Conservation (phyloP, 2,797 vertebrate species). For the Microctenopoma steveboyesi region DNA sequence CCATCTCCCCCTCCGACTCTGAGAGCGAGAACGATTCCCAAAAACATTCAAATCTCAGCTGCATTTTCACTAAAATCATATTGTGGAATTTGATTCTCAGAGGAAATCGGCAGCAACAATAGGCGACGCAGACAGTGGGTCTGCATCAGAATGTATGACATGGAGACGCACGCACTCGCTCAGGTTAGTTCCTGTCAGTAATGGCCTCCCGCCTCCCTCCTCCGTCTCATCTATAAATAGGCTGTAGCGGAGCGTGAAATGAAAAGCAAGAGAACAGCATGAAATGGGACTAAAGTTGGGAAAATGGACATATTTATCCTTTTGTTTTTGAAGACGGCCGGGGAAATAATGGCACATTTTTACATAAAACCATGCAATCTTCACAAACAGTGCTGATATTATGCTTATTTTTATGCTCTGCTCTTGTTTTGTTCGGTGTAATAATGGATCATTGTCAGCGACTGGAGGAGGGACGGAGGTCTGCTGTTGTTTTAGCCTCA, state of each 20-base stretch:
- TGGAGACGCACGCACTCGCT: conserved; percentile 26
- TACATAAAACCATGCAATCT: conserved; percentile 70
- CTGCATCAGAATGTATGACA: conserved; percentile 21
- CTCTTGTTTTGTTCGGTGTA: conserved; percentile 45
- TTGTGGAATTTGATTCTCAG: conserved; percentile 17
- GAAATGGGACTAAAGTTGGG: conserved; percentile 74
- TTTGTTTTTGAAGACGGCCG: conserved; percentile 68
- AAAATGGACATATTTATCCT: conserved; percentile 74
- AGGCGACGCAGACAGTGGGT: not conserved
- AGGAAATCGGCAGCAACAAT: conserved; percentile 3
- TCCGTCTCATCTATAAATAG: conserved; percentile 78
- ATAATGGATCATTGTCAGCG: conserved; percentile 51
- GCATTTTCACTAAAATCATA: not conserved
- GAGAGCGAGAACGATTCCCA: not conserved
- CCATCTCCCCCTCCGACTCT: not conserved
- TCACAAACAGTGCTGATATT: conserved; percentile 66
- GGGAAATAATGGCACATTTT: conserved; percentile 69
- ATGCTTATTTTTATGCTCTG: conserved; percentile 42
- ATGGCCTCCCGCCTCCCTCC: conserved; percentile 66
- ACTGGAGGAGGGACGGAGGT: conserved; percentile 9
- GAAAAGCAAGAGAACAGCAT: conserved; percentile 74
- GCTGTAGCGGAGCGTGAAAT: conserved; percentile 81
- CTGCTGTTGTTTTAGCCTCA: conserved; percentile 40
- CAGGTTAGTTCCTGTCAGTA: conserved; percentile 63
- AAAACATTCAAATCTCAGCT: conserved; percentile 1